Conservation (phyloP, 1,140 invertebrate genomes). For the Cyclargus thomasi region DNA sequence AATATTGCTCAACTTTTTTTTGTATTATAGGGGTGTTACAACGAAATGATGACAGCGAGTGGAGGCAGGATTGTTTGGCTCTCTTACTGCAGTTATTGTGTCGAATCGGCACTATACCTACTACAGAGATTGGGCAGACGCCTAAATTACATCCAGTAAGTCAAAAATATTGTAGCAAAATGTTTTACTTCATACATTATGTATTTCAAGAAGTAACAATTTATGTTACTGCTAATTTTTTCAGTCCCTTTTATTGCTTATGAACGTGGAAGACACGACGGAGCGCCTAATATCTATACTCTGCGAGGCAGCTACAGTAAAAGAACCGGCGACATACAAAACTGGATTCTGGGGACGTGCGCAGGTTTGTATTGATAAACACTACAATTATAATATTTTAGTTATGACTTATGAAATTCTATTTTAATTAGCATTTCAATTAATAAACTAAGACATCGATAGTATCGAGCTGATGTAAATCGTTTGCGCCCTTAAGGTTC, state of each 20-base stretch:
- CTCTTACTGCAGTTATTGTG: constrained; percentile 89
- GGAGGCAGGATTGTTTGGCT: constrained; percentile 95
- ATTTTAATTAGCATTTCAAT: too few species aligned
- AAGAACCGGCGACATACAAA: constrained; percentile 85
- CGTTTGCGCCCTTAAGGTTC: too few species aligned
- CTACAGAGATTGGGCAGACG: constrained; percentile 49
- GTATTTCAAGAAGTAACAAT: too few species aligned
- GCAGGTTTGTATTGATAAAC: constrained; percentile 73
- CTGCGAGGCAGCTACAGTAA: constrained; percentile 86
- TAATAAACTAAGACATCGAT: too few species aligned
- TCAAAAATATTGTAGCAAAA: constrained; percentile 26
- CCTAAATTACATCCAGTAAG: constrained; percentile 61
- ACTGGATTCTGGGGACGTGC: constrained; percentile 91
- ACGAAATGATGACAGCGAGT: constrained; percentile 85
- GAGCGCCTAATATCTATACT: constrained; percentile 89
- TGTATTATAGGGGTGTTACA: constrained; percentile 77
- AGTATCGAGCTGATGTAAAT: too few species aligned
- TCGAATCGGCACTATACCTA: constrained; percentile 85
- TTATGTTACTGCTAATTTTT: constrained; percentile 25
- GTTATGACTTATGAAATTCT: too few species aligned
- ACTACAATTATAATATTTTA: neutral
- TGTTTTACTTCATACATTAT: neutral
- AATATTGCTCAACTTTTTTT: constrained; percentile 6
- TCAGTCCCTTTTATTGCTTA: constrained; percentile 85
- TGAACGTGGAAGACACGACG: constrained; percentile 88